Conservation (phyloP, 2,797 vertebrate species). For the Dromococcyx pavoninus region DNA sequence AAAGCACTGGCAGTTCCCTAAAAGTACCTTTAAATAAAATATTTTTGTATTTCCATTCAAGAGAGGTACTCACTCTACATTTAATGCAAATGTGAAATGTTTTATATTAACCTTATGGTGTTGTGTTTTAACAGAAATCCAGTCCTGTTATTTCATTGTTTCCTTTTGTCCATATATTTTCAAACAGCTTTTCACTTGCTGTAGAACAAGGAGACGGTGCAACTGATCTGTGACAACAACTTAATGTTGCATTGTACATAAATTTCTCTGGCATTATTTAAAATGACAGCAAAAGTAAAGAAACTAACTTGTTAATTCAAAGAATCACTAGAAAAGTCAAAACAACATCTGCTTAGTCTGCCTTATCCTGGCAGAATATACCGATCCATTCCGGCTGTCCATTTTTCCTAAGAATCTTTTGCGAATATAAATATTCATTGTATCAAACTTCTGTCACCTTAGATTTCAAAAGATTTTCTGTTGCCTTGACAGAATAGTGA, state of each 20-base stretch:
- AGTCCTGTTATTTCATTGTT: not conserved
- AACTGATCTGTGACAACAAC: not conserved
- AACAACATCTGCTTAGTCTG: not conserved
- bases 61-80: not conserved
- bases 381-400: not conserved
- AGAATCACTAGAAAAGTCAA: slow-evolving; percentile 13
- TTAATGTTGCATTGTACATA: not conserved
- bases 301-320: slow-evolving; percentile 22
- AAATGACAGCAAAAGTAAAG: slow-evolving; percentile 27
- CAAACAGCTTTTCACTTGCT: not conserved
- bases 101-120: not conserved
- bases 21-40: not conserved
- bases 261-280: not conserved
- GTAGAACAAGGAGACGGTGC: not conserved
- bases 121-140: not conserved
- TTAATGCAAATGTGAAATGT: not conserved
- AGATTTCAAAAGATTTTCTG: slow-evolving; percentile 22
- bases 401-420: not conserved
- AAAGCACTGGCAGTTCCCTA: not conserved
- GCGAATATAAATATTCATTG: not conserved
- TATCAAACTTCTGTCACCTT: not conserved
- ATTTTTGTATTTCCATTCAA: not conserved
- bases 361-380: not conserved
- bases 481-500: slow-evolving; percentile 41
- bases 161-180: not conserved